phyloP scores from a whole-genome alignment of 2,797 vertebrate species.

The Pygocentrus nattereri region DNA sequence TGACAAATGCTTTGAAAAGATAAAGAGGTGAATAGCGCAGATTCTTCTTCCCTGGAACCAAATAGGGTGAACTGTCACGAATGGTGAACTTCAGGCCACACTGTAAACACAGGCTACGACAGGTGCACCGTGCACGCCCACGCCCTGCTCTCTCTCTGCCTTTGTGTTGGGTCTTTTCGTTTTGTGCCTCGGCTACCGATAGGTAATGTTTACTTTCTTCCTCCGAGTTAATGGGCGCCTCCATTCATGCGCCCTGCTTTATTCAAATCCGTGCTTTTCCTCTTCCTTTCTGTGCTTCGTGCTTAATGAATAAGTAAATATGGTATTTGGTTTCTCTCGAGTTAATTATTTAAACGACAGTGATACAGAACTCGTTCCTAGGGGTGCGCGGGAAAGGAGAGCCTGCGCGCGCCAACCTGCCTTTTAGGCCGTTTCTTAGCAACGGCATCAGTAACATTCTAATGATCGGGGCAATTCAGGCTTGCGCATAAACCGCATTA shows the following conservation, averaged over 20 bases:
- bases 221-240: constrained; percentile 36
- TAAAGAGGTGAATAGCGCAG: not conserved
- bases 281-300: constrained; percentile 61
- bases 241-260: constrained; percentile 58
- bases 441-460: constrained; percentile 85
- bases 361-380: constrained; percentile 81
- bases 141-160: constrained; percentile 37
- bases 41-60: constrained; percentile 19
- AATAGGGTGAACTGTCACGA: constrained; percentile 63
- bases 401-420: constrained; percentile 72
- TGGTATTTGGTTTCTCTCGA: constrained; percentile 81
- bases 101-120: constrained; percentile 49
- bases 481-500: constrained; percentile 57
- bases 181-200: constrained; percentile 44
- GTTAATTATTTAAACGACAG: constrained; percentile 86
- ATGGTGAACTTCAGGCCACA: constrained; percentile 49
- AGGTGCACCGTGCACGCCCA: constrained; percentile 61
- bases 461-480: constrained; percentile 78
- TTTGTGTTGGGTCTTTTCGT: constrained; percentile 17
- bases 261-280: constrained; percentile 56
- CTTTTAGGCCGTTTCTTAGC: constrained; percentile 83
- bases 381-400: constrained; percentile 69
- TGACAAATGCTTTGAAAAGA: not conserved
- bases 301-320: constrained; percentile 83
- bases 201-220: constrained; percentile 53